A percentile compares a stretch with the other conserved stretches of the same genome.
Evolutionary conservation across 2,113 vertebrate genomes (phyloP).

Genomic region (Parus major): DNA sequence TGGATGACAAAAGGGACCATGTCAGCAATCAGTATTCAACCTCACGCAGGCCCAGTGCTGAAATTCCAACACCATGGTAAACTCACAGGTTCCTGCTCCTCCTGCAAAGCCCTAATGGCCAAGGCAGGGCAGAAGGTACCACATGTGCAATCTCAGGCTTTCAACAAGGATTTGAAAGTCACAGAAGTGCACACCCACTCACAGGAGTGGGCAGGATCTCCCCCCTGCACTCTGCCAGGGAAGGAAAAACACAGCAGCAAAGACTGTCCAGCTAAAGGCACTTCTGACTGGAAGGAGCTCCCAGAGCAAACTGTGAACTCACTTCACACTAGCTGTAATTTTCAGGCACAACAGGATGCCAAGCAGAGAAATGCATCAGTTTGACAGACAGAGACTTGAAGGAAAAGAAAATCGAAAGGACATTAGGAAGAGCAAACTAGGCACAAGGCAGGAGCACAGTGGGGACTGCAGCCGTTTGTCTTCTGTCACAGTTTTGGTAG

Average conservation of each 20-base stretch:
- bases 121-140: neutral
- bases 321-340: neutral
- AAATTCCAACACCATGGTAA: neutral
- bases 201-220: neutral
- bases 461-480: neutral
- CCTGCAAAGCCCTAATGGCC: neutral
- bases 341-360: neutral
- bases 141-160: fast-evolving
- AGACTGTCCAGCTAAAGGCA: neutral
- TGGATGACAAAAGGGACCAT: neutral
- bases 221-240: neutral
- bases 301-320: neutral
- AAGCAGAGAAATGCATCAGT: conserved; percentile 48
- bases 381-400: conserved; percentile 38
- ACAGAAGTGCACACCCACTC: neutral
- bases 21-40: neutral
- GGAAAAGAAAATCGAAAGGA: conserved; percentile 28
- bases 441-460: neutral
- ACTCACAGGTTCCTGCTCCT: neutral
- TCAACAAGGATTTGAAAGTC: neutral
- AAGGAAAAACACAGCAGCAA: neutral
- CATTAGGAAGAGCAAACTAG: neutral
- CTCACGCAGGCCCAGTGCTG: neutral
- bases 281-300: neutral
- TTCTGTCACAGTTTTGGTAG: neutral